Conservation (phyloP, 2,797 vertebrate genomes). For the Helostoma temminkii region DNA sequence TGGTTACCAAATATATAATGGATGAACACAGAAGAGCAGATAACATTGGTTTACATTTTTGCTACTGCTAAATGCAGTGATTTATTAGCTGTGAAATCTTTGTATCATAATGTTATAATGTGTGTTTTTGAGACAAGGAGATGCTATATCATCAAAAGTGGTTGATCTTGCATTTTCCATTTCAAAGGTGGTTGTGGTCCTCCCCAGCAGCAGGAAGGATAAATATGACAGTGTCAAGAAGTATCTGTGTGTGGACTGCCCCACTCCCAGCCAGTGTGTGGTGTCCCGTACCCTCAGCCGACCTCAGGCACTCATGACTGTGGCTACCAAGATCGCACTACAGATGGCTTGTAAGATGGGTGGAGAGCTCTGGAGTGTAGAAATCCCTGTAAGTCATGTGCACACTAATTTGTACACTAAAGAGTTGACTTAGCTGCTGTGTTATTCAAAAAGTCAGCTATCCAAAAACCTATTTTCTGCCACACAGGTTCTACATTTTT, state of each 20-base stretch:
- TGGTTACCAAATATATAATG: constrained; percentile 20
- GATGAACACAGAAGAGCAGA: background rate
- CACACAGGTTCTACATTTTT: too few relatives aligned
- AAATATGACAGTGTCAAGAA: constrained; percentile 95
- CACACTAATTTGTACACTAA: background rate
- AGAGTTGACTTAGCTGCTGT: too few relatives aligned
- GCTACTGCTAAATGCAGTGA: background rate
- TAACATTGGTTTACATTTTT: background rate
- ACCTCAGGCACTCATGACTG: constrained; percentile 88
- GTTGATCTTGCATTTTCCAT: background rate
- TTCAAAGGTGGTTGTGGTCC: constrained; percentile 90
- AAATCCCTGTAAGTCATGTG: constrained; percentile 89
- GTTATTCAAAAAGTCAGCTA: too few relatives aligned
- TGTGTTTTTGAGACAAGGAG: background rate
- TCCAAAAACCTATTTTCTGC: too few relatives aligned
- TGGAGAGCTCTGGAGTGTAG: constrained; percentile 95
- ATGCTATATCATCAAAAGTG: too few relatives aligned
- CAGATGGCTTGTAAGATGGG: constrained; percentile 99
- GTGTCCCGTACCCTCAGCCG: constrained; percentile 89
- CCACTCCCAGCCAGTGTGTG: constrained; percentile 95
- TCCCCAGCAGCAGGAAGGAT: constrained; percentile 92
- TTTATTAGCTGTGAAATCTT: background rate
- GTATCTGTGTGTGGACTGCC: constrained; percentile 93
- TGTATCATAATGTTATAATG: background rate
- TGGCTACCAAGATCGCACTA: constrained; percentile 94